These are phyloP conservation scores for Gymnocheta viridis DNA, from an alignment of 2,888 invertebrate species.

Conservation along the genomic window DNA sequence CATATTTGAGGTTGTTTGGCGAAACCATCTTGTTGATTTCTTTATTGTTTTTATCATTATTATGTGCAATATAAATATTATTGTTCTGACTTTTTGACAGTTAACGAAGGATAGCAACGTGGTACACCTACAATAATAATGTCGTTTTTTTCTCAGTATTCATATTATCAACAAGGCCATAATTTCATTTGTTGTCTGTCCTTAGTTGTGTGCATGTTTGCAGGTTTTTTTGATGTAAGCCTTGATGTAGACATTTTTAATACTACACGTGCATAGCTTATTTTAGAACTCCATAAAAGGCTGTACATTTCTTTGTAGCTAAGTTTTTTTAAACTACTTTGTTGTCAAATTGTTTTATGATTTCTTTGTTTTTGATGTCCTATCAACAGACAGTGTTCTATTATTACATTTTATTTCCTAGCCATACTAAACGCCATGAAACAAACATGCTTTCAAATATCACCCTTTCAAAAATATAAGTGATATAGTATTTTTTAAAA, in stretches of 20 bases:
- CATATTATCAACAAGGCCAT: slow-evolving; percentile 41
- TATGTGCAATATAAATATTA: slow-evolving; percentile 58
- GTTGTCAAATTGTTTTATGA: background rate
- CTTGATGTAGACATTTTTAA: slow-evolving; percentile 29
- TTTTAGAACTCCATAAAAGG: slow-evolving; percentile 12
- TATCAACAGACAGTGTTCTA: background rate
- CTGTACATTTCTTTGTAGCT: no score
- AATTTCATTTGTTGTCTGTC: slow-evolving; percentile 40
- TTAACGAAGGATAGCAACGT: slow-evolving; percentile 52
- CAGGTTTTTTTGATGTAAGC: background rate
- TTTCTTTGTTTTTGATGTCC: background rate
- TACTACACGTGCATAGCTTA: slow-evolving; percentile 17
- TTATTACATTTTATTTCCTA: background rate
- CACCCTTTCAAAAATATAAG: background rate
- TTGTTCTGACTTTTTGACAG: slow-evolving; percentile 62
- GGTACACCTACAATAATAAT: slow-evolving; percentile 4
- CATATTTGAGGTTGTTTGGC: slow-evolving; percentile 28
- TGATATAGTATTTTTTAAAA: no score
- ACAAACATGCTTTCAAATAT: background rate
- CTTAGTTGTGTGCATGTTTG: background rate
- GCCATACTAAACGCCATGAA: background rate
- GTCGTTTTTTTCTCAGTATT: background rate
- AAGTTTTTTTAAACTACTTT: background rate
- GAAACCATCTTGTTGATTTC: slow-evolving; percentile 50
- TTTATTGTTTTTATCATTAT: slow-evolving; percentile 64